Conservation (phyloP, 2,113 vertebrate genomes). For the Pavo muticus region DNA sequence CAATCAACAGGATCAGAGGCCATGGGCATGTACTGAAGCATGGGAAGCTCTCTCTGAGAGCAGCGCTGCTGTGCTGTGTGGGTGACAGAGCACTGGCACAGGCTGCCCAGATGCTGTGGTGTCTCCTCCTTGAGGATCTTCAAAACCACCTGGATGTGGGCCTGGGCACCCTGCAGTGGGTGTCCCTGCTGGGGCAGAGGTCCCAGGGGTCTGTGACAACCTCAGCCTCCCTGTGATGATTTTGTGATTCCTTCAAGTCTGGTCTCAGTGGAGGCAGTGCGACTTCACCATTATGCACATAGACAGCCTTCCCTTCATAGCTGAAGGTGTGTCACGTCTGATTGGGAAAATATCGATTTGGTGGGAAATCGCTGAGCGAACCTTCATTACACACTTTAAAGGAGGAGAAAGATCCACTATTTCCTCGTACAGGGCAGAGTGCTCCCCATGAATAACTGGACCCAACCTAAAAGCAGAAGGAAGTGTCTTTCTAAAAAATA, state of each 20-base stretch:
- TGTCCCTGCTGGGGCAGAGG: background rate
- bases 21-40: background rate
- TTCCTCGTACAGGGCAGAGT: background rate
- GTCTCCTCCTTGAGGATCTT: background rate
- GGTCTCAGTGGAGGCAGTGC: background rate
- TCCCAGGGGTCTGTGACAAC: background rate
- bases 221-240: background rate
- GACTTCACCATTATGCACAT: background rate
- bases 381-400: background rate
- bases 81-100: background rate
- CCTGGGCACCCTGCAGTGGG: background rate
- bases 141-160: background rate
- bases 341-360: background rate
- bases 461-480: conserved; percentile 49
- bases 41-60: background rate
- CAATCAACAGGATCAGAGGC: background rate
- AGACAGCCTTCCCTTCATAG: background rate
- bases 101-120: background rate
- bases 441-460: conserved; percentile 35
- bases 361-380: conserved; percentile 1
- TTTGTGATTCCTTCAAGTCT: background rate
- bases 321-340: background rate
- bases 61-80: background rate
- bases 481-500: conserved; percentile 51
- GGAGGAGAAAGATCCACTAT: background rate